Base-by-base conservation (phyloP, 1,140 invertebrate species). In the Hypothenemus hampei region DNA sequence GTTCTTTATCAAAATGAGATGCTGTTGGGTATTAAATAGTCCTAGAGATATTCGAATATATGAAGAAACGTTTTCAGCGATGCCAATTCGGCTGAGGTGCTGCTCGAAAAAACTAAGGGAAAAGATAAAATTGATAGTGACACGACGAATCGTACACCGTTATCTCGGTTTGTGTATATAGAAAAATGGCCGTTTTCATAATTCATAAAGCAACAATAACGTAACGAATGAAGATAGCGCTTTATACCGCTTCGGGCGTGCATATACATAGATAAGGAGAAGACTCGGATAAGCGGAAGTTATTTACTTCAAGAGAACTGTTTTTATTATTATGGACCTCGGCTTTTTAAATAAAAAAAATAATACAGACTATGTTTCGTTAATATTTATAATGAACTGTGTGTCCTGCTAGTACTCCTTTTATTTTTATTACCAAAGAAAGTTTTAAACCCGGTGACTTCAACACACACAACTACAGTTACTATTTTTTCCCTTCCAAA, bases 111-210 rank as follows among this genome's bases (percentile, higher is more conserved):
- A 47, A 21, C 18, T 33, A 31, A 20, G 35, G 35, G 45, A 20
- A 22, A 18, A 13, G 45, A 47, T 47, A 47, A 47, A 20, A 20
- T 11, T 35, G 22, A 43, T 47, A 47, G 15, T 35, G 35, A 47
- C 31, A 47, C 45, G 20, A 37, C 13, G 43, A 46, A 46, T 46
- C 22, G 10, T 31, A 26, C 11, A n/a, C 21, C 10, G n/a, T 18
- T 18, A 31, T 16, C 16, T 18, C 6, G 21, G 3, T 23, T 20
- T 35, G 15, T 48, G 44, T 29, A 36, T 58, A 57, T 58, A 48
- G 60, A 61, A 61, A 61, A 61, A 61, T 61, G 56, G 60, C 47
- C 57, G 52, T 52, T 58, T 61, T 61, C 60, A 61, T 61, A 61
- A 61, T 61, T 61, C 60, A 61, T 61, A 61, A 61, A 59, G 46